Evolutionary conservation across 2,888 invertebrate genomes (phyloP), one percentile per base, ranked within the genome.

Genomic region (Seira musarum): DNA sequence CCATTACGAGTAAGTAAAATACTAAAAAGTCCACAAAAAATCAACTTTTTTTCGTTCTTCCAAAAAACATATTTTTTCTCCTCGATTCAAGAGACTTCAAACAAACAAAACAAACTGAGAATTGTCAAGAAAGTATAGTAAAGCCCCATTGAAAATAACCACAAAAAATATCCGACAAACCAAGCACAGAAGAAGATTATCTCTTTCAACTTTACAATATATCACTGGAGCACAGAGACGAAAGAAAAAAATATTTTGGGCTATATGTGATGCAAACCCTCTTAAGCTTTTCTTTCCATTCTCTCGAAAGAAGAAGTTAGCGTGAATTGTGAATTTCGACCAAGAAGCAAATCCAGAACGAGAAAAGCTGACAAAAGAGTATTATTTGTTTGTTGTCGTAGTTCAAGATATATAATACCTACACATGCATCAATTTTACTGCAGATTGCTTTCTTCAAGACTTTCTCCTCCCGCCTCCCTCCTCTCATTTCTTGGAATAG

Each of bases 391-490:
- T 70, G 71, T 71, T 61, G 63, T 63, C 63, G 6, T 13, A 21
- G n/a, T 24, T 5, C 17, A 30, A 10, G 67, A 46, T 67, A 67
- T 67, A 15, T 66, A 2, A 64, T 64, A 64, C n/a, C 21, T 24
- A 25, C 53, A 13, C 67, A 75, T 77, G 65, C 77, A 77, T 70
- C 64, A 77, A 70, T 70, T 70, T 77, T 77, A 77, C 70, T 77
- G 70, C 77, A 65, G 77, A 77, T 77, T 77, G 77, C 77, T 69
- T 77, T 69, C 77, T 40, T 13, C 40, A n/a, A n/a, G n/a, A 40
- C 40, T 40, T 40, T 40, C 40, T 40, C 40, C 40, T n/a, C n/a
- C n/a, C n/a, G n/a, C n/a, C n/a, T n/a, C n/a, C n/a, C n/a, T n/a
- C n/a, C n/a, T n/a, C n/a, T n/a, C n/a, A n/a, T n/a, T n/a, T n/a